Evolutionary conservation across 2,888 invertebrate genomes (phyloP), one percentile per base, ranked within the genome.

Genomic region (Sarcophaga caerulescens): DNA sequence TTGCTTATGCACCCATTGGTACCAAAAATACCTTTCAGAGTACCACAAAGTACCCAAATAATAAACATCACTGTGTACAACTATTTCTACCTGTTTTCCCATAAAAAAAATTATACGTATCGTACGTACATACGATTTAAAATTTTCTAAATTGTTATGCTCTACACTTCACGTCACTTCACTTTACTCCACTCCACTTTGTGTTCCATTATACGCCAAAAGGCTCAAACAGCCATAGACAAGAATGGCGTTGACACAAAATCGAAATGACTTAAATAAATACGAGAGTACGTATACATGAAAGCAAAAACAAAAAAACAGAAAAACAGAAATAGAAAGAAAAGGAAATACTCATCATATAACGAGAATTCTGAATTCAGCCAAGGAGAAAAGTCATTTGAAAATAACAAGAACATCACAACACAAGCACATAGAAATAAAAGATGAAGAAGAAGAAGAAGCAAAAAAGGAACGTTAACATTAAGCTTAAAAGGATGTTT

Each of bases 181-280:
- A 47, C 57, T 35, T 35, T 10, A 35, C 35, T 35, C 8, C 8
- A 35, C 35, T 35, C 8, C 35, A 35, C 10, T 35, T 35, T 35
- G 35, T 35, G 35, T 35, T 57, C 21, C 57, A 35, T 35, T 35
- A 35, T 35, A 35, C 2, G 35, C 35, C 35, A 35, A 35, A 35
- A 35, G 35, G 35, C 35, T 35, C 35, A 69, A 62, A 63, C 45
- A 47, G 25, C 63, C 66, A 60, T 62, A 70, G 81, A 81, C 80
- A 84, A 84, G 75, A 69, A 86, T 86, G 84, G 81, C 85, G 85
- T 84, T 86, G 84, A 86, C 84, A 86, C 52, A 86, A 84, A 86
- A 86, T 85, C 83, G 85, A 85, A 85, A 83, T 65, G 85, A 80
- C 80, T 85, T 83, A 74, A 80, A 83, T 80, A 85, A 77, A 83